Evolutionary conservation across 2,888 invertebrate genomes (phyloP).

Genomic region (Malthinus flaveolus): DNA sequence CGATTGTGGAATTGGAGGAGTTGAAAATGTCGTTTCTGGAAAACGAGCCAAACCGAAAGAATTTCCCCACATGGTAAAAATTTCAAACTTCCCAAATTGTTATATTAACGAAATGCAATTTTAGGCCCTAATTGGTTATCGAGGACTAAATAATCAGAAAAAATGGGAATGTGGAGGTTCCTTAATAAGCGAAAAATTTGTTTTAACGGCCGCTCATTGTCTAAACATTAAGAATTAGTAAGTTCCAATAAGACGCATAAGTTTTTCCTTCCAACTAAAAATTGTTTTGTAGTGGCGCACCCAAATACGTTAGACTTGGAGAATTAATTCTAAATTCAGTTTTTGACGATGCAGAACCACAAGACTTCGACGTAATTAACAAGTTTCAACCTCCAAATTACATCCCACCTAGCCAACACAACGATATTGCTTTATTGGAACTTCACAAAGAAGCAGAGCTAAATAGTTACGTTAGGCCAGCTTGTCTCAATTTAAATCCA

Average conservation of each 20-base stretch:
- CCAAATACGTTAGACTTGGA: conserved; percentile 53
- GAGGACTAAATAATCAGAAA: conserved; percentile 40
- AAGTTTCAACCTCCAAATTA: conserved; percentile 52
- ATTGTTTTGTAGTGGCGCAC: conserved; percentile 46
- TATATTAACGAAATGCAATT: conserved; percentile 15
- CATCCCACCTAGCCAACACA: conserved; percentile 49
- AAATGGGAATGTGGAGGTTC: conserved; percentile 64
- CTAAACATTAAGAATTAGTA: conserved; percentile 21
- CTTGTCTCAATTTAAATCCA: conserved; percentile 48
- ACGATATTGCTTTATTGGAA: conserved; percentile 58
- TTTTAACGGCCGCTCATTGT: conserved; percentile 70
- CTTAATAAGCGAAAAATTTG: conserved; percentile 61
- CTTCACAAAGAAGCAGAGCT: conserved; percentile 48
- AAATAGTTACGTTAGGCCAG: conserved; percentile 53
- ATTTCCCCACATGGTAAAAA: conserved; percentile 40
- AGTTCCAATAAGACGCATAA: not conserved
- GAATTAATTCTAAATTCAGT: conserved; percentile 49
- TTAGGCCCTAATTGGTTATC: conserved; percentile 44
- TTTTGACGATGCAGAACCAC: conserved; percentile 48
- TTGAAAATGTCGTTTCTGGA: conserved; percentile 56
- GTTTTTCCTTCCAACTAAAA: not conserved
- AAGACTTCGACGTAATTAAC: conserved; percentile 42
- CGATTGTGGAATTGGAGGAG: conserved; percentile 52
- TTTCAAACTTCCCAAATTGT: not conserved
- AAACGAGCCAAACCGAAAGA: conserved; percentile 32